These are phyloP conservation scores for Coluber constrictor DNA, from an alignment of 2,797 vertebrate genomes.

Conservation along the genomic window DNA sequence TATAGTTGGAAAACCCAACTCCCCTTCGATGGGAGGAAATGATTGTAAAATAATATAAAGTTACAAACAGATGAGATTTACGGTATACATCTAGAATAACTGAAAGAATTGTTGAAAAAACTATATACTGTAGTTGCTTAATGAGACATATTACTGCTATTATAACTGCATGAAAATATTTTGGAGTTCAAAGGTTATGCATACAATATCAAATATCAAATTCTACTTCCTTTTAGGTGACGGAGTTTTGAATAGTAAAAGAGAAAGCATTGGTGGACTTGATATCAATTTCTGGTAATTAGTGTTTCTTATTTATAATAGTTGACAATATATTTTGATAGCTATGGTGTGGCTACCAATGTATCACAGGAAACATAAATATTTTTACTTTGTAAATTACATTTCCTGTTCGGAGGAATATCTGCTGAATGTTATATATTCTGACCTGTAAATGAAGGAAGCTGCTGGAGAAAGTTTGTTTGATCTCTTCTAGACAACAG, in stretches of 20 bases:
- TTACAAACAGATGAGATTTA: background rate
- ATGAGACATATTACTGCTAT: background rate
- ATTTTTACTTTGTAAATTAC: background rate
- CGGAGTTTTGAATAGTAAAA: background rate
- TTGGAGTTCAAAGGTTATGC: background rate
- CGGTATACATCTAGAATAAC: background rate
- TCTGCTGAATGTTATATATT: background rate
- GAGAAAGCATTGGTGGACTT: background rate
- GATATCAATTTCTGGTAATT: background rate
- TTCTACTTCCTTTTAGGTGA: background rate
- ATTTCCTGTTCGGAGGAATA: background rate
- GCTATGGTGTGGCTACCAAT: background rate
- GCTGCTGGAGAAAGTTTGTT: rapidly evolving
- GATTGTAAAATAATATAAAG: background rate
- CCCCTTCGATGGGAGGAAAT: background rate
- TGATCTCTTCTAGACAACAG: background rate
- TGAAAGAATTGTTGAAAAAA: background rate
- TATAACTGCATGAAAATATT: background rate
- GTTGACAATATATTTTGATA: background rate
- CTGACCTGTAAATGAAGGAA: background rate
- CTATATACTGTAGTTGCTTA: background rate
- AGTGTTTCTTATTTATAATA: background rate
- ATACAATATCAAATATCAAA: background rate
- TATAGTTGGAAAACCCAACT: background rate
- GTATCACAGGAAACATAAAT: background rate